A percentile compares a stretch with the other conserved stretches of the same genome.
Evolutionary conservation across 2,113 vertebrate genomes (phyloP).

Genomic region (Elachura formosa): DNA sequence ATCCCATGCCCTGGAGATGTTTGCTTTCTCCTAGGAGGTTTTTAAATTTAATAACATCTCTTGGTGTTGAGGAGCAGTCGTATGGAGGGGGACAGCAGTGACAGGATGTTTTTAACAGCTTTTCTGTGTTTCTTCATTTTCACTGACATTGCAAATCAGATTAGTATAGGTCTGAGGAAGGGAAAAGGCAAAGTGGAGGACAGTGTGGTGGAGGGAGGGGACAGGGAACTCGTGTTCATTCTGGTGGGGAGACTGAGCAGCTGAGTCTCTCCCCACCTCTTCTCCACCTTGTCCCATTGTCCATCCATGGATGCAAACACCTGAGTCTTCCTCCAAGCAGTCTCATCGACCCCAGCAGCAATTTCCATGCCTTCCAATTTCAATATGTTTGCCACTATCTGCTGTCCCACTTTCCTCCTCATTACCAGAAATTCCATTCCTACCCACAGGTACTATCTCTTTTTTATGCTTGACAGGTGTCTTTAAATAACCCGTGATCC

Average conservation of each 20-base stretch:
- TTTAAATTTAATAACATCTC: conserved; percentile 65
- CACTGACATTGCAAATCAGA: conserved; percentile 62
- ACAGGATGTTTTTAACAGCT: conserved; percentile 69
- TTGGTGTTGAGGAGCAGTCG: not conserved
- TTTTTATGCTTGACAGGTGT: not conserved
- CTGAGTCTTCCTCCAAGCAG: not conserved
- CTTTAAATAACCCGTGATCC: not conserved
- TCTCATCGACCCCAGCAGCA: not conserved
- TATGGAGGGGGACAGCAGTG: conserved; percentile 18
- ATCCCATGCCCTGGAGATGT: not conserved
- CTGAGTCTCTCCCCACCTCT: not conserved
- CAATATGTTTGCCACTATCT: not conserved
- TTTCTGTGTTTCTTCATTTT: conserved; percentile 64
- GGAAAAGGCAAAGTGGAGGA: not conserved
- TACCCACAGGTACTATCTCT: not conserved
- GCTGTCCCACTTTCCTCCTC: not conserved
- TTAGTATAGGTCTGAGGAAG: conserved; percentile 27
- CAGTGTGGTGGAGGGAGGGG: not conserved
- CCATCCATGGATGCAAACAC: not conserved
- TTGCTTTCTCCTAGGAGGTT: conserved; percentile 40
- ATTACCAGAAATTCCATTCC: not conserved
- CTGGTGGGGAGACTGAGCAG: not conserved
- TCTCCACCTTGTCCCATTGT: not conserved
- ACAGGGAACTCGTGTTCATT: not conserved
- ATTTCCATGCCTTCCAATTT: not conserved